phyloP scores from a whole-genome alignment of 2,888 invertebrate species.

The Tipula vernalis region DNA sequence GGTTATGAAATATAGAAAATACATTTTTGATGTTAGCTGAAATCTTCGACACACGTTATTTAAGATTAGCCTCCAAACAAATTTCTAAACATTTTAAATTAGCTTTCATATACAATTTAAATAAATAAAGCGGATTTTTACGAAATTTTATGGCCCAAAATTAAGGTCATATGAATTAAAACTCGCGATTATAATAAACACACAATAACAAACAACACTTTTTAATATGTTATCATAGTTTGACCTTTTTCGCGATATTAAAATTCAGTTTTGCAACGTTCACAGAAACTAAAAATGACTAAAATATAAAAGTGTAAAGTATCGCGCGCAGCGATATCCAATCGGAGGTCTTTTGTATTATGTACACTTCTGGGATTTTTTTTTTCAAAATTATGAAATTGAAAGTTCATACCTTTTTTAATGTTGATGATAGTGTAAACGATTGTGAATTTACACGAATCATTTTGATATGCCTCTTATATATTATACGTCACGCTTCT shows the following conservation, averaged over 20 bases:
- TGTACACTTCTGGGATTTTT: not conserved
- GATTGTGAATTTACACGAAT: constrained; percentile 24
- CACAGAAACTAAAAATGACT: not conserved
- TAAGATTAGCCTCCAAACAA: not conserved
- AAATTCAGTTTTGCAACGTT: not conserved
- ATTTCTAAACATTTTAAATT: not conserved
- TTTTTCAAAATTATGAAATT: not conserved
- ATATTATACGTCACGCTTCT: not conserved
- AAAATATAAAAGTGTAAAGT: not conserved
- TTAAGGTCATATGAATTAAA: not conserved
- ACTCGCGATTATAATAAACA: not conserved
- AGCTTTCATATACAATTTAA: not conserved
- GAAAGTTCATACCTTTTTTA: constrained; percentile 20
- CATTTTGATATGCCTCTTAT: constrained; percentile 16
- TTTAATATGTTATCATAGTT: not conserved
- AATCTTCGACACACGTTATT: not conserved
- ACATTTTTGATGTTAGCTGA: not conserved
- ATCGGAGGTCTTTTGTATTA: not conserved
- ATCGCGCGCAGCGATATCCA: not conserved
- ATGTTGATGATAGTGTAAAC: constrained; percentile 22
- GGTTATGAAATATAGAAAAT: too few relatives aligned
- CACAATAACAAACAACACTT: not conserved
- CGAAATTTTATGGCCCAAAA: not conserved
- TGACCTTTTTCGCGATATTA: not conserved
- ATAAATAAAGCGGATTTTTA: not conserved